Conservation (phyloP, 2,888 invertebrate species). For the Cheilosia soror region DNA sequence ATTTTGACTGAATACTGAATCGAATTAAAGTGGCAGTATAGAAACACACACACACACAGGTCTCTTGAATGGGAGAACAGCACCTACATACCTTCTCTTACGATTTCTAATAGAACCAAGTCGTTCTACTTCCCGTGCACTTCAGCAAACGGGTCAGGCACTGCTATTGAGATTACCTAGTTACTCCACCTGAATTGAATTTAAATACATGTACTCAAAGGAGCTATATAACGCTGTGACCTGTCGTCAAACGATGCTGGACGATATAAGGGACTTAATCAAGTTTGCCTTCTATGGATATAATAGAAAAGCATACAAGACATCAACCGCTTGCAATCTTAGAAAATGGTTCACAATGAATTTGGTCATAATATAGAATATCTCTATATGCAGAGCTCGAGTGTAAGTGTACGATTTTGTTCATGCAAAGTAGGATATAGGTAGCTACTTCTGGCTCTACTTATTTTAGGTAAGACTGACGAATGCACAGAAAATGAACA, state of each 20-base stretch:
- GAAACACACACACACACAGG: neutral
- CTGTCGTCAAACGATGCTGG: constrained; percentile 46
- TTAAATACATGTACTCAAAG: constrained; percentile 57
- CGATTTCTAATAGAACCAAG: constrained; percentile 16
- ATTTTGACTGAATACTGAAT: constrained; percentile 24
- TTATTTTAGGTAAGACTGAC: constrained; percentile 28
- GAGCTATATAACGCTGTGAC: constrained; percentile 9
- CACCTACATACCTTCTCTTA: neutral
- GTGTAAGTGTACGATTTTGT: constrained; percentile 31
- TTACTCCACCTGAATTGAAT: constrained; percentile 59
- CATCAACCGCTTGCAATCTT: constrained; percentile 33
- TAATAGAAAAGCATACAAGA: constrained; percentile 42
- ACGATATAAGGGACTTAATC: constrained; percentile 65
- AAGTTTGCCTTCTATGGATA: constrained; percentile 63
- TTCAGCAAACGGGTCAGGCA: constrained; percentile 34
- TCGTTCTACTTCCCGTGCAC: constrained; percentile 31
- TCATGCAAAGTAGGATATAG: constrained; percentile 54
- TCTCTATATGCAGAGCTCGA: neutral
- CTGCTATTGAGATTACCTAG: constrained; percentile 44
- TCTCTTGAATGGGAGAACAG: neutral
- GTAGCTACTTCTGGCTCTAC: neutral
- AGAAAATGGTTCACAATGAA: constrained; percentile 57
- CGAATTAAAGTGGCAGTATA: neutral
- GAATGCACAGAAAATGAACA: constrained; percentile 45
- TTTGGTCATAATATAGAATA: constrained; percentile 35